A percentile compares a stretch with the other conserved stretches of the same genome.
Conservation (phyloP, 2,113 vertebrate species). For the Phalacrocorax carbo region DNA sequence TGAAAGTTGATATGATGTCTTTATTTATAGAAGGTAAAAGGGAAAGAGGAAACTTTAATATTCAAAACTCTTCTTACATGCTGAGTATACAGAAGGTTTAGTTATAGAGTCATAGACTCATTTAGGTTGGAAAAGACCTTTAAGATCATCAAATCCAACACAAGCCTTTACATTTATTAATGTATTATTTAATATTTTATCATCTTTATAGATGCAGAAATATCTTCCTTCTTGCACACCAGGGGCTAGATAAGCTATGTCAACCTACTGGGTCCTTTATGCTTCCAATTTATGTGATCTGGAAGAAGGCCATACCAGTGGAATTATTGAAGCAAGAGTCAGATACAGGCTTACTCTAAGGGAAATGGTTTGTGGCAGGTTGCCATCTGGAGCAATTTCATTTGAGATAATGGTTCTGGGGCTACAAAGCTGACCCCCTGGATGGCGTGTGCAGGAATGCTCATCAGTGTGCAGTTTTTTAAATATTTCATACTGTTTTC, state of each 20-base stretch:
- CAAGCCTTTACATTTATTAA: background rate
- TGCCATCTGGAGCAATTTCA: background rate
- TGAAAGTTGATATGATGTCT: background rate
- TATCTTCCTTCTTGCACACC: background rate
- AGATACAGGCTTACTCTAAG: background rate
- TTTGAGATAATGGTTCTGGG: background rate
- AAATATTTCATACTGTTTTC: constrained; percentile 30
- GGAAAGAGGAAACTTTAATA: background rate
- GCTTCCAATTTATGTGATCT: background rate
- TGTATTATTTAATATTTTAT: background rate
- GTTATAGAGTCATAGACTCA: background rate
- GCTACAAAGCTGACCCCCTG: background rate
- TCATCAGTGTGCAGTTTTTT: background rate
- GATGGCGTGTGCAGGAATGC: background rate
- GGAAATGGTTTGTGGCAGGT: background rate
- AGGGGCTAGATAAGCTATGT: background rate
- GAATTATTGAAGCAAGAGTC: background rate
- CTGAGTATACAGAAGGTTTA: background rate
- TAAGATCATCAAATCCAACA: background rate
- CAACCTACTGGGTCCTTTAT: background rate
- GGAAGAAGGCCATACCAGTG: background rate
- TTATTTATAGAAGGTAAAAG: background rate
- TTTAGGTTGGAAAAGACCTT: background rate
- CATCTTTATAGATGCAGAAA: background rate
- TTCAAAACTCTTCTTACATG: background rate